Evolutionary conservation across 2,888 invertebrate genomes (phyloP), one percentile per base, ranked within the genome.

Genomic region (Phrixothrix hirtus): DNA sequence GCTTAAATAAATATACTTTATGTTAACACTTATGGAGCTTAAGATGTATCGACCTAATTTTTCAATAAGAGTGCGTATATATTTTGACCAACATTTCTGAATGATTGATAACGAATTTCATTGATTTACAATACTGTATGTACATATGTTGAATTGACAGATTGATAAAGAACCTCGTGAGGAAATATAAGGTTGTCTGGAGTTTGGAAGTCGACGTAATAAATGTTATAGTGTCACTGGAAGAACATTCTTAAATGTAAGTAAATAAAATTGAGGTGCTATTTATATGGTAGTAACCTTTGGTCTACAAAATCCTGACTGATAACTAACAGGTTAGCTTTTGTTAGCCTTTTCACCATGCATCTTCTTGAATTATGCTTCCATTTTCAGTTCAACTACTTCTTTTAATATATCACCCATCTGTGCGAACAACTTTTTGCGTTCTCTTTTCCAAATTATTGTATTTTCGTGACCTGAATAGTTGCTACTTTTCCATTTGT

Each of bases 391-490:
- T 48, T 54, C 44, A 39, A 38, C 42, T 54, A 44, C 42, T 48
- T 38, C 43, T 53, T 47, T 47, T 47, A 48, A 54, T 54, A 48
- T 54, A 54, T 54, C 54, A 48, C 53, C 54, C 43, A 48, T 54
- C 43, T 54, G 54, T 43, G 39, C 43, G 16, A 41, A 34, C 29
- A 31, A 51, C 45, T 37, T 36, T 37, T 52, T 48, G 35, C 36
- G 32, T 53, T 35, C 47, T 11, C 21, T 41, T 35, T 42, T 34
- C 31, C 47, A 42, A 42, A 29, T 21, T 47, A 47, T 53, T 53
- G 30, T 53, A 16, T 37, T 47, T 47, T 47, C 47, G 53, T 47
- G 53, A 46, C 37, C 36, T 26, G 53, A 47, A 38, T 47, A 46
- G 10, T 13, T 30, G 14, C 4, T 4, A 16, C 13, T 47, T 43